phyloP scores from a whole-genome alignment of 2,888 invertebrate species.

The Drosophila melanosoma region DNA sequence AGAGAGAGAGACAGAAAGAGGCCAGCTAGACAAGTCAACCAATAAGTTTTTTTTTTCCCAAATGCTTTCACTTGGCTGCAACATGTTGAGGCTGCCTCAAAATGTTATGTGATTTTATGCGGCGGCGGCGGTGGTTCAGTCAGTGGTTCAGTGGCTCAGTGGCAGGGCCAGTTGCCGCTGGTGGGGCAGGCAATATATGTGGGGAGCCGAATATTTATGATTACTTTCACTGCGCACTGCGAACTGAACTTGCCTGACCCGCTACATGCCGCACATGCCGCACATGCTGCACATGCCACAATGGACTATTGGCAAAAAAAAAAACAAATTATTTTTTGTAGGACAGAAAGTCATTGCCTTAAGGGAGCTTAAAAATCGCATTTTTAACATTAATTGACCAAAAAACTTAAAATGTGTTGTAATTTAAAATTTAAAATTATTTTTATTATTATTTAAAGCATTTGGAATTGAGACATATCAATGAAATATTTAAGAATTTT shows the following conservation, averaged over 20 bases:
- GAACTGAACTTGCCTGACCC: conserved; percentile 55
- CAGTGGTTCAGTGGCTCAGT: conserved; percentile 56
- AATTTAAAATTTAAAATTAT: not conserved
- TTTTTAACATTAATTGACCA: not conserved
- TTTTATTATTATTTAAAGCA: not conserved
- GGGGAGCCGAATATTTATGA: conserved; percentile 72
- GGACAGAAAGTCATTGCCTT: conserved; percentile 3
- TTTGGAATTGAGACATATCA: not conserved
- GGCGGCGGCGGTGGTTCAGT: conserved; percentile 23
- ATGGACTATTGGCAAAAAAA: not conserved
- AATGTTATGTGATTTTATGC: conserved; percentile 64
- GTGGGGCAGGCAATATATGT: conserved; percentile 1
- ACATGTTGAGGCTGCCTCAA: conserved; percentile 38
- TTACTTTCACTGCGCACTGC: conserved; percentile 81
- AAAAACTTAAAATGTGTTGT: not conserved
- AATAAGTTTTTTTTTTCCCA: conserved; percentile 53
- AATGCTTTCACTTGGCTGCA: conserved; percentile 76
- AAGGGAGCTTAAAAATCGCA: not conserved
- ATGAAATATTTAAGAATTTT: not conserved
- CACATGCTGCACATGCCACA: conserved; percentile 29
- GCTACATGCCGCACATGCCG: conserved; percentile 32
- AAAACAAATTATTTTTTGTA: not conserved
- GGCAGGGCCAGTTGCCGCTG: conserved; percentile 7
- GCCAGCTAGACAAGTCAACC: conserved; percentile 24
- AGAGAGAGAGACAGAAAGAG: not conserved